A percentile compares a stretch with the other conserved stretches of the same genome.
Evolutionary conservation across 2,113 vertebrate genomes (phyloP).

Genomic region (Lutjanus erythropterus): DNA sequence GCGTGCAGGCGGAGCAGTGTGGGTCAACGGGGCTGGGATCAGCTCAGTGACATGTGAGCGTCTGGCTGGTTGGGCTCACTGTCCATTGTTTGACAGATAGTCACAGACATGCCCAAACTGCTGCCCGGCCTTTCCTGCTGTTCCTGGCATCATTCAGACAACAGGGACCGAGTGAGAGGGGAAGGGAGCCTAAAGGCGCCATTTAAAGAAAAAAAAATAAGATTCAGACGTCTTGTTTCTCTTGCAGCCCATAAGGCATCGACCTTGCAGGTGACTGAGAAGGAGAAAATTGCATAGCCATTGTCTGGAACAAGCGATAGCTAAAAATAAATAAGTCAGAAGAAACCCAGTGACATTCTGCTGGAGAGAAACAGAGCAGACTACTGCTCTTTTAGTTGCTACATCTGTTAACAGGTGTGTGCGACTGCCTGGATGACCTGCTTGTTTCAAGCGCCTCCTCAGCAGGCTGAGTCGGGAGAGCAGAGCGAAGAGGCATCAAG

Average conservation of each 20-base stretch:
- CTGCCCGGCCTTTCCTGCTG: conserved; percentile 43
- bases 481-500: conserved; percentile 35
- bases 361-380: conserved; percentile 32
- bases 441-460: conserved; percentile 42
- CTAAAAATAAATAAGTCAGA: conserved; percentile 39
- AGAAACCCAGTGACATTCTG: conserved; percentile 23
- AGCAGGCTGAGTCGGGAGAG: conserved; percentile 25
- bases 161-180: conserved; percentile 9
- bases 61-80: conserved; percentile 57
- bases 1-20: conserved; percentile 9
- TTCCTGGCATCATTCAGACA: conserved; percentile 52
- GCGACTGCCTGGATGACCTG: conserved; percentile 39
- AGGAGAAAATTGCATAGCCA: conserved; percentile 49
- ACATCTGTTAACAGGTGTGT: conserved; percentile 58
- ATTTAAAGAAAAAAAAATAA: conserved; percentile 40
- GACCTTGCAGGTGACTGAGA: conserved; percentile 62
- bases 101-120: conserved; percentile 62
- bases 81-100: conserved; percentile 66
- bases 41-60: conserved; percentile 56
- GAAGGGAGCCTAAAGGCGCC: conserved; percentile 34
- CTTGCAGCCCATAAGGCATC: conserved; percentile 26
- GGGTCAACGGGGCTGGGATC: conserved; percentile 34
- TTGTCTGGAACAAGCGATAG: conserved; percentile 43
- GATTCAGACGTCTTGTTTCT: conserved; percentile 46
- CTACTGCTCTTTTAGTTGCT: conserved; percentile 2